These are phyloP conservation scores for Samia ricini DNA, from an alignment of 1,140 invertebrate genomes.

Conservation along the genomic window DNA sequence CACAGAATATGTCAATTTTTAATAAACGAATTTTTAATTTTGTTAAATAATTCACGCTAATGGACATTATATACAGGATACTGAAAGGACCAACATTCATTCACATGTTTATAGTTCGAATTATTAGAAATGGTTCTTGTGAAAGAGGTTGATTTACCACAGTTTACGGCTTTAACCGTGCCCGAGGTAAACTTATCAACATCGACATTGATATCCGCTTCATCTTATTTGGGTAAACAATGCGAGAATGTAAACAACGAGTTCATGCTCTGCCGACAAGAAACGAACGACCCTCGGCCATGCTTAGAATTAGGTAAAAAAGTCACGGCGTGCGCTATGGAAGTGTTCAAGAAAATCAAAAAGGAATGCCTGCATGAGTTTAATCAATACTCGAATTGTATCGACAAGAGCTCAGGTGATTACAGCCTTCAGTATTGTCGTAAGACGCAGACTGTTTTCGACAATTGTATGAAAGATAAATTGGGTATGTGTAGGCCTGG, in stretches of 20 bases:
- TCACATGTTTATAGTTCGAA: not conserved
- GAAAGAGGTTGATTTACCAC: slow-evolving; percentile 83
- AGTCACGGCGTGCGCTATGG: slow-evolving; percentile 92
- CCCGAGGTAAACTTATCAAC: slow-evolving; percentile 90
- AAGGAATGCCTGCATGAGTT: slow-evolving; percentile 91
- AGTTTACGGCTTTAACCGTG: slow-evolving; percentile 87
- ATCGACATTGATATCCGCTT: slow-evolving; percentile 88
- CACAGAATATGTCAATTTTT: too few relatives aligned
- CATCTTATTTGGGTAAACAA: slow-evolving; percentile 92
- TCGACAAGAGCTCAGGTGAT: slow-evolving; percentile 87
- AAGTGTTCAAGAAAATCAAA: slow-evolving; percentile 93
- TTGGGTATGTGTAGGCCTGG: slow-evolving; percentile 89
- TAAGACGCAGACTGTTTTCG: slow-evolving; percentile 90
- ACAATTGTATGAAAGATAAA: slow-evolving; percentile 92
- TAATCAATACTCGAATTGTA: slow-evolving; percentile 90
- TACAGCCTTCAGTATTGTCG: slow-evolving; percentile 85
- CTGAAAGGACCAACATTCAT: too few relatives aligned
- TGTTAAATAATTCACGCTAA: too few relatives aligned
- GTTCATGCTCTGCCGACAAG: slow-evolving; percentile 93
- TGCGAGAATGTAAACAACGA: slow-evolving; percentile 96
- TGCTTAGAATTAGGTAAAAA: slow-evolving; percentile 93
- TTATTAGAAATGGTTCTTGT: slow-evolving; percentile 4
- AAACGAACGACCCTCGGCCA: slow-evolving; percentile 90
- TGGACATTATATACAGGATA: too few relatives aligned
- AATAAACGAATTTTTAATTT: too few relatives aligned